Base-by-base conservation (phyloP, 2,888 invertebrate species). In the Liodrosophila aerea region DNA sequence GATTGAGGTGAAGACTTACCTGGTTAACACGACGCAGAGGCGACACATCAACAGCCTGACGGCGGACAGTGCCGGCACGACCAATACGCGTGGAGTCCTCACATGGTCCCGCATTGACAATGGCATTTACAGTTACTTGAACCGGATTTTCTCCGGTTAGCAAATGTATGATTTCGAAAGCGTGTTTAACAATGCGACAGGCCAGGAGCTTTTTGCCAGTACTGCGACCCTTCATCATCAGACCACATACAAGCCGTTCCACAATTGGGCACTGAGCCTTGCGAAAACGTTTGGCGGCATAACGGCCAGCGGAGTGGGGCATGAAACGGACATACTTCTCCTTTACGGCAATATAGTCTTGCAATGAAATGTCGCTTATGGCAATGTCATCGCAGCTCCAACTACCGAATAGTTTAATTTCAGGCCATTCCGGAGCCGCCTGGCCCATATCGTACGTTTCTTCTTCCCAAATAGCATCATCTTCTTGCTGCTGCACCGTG, bases 191-290 rank as follows among this genome's bases (percentile, higher is more conserved):
- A 89, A 99, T 99, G 68, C 99, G 93, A 43, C 99, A 98, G 45
- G 99, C 96, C 97, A 99, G 96, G 67, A 99, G 91, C 91, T 99
- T 99, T 91, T 99, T 99, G 88, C 99, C 99, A 90, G 99, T 99
- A 92, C 99, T 99, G 78, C 99, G 94, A 7, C 99, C 99, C 90
- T 99, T 99, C 98, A 99, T 99, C 99, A 99, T 99, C 80, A 99
- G 91, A 0, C 98, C 98, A 90, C 97, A 97, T 50, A 97, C 97
- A 60, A 99, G 92, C 88, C 99, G 95, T 91, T 99, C 99, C 54
- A 99, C 99, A 88, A 99, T 98, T 7, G 99, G 99, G 90, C 99
- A 99, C 89, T 98, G 98, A 40, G 99, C 98, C 91, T 99, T 99
- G 64, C 99, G 94, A 92, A 99, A 99, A 73, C 99, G 93, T 91